A percentile compares a stretch with the other conserved stretches of the same genome.
Conservation (phyloP, 1,140 invertebrate species). For the Drosophila seguyi region DNA sequence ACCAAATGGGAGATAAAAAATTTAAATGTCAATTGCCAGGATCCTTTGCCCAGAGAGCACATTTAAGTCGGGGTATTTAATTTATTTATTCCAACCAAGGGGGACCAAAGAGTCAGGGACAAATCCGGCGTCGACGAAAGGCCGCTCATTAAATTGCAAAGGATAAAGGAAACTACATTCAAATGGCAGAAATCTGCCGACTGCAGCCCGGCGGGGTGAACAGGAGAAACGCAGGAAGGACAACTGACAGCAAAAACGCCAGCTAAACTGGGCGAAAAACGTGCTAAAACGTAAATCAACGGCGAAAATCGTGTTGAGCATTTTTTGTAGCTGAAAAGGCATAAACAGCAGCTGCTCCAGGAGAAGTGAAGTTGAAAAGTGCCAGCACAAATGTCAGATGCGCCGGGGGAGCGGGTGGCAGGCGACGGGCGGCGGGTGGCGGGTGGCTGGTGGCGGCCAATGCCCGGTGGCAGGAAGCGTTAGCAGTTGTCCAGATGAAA, state of each 20-base stretch:
- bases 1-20: constrained; percentile 29
- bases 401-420: constrained; percentile 1
- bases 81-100: constrained; percentile 8
- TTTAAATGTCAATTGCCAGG: constrained; percentile 28
- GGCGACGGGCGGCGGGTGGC: neutral
- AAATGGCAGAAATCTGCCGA: constrained; percentile 52
- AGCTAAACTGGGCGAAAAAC: constrained; percentile 72
- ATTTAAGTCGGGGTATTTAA: constrained; percentile 32
- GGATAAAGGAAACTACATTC: constrained; percentile 52
- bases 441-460: no score
- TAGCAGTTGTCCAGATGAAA: constrained; percentile 38
- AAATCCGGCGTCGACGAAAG: constrained; percentile 58
- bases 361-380: constrained; percentile 55
- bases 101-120: constrained; percentile 33
- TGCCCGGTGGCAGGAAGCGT: constrained; percentile 30
- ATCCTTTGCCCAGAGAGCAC: constrained; percentile 6
- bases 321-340: constrained; percentile 66
- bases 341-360: constrained; percentile 35
- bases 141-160: constrained; percentile 74
- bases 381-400: constrained; percentile 40
- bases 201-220: constrained; percentile 61
- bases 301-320: constrained; percentile 79
- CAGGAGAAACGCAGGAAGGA: constrained; percentile 39
- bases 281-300: constrained; percentile 84
- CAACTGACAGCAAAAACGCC: constrained; percentile 12